Evolutionary conservation across 2,797 vertebrate species (phyloP).

Genomic region (Galago senegalensis): DNA sequence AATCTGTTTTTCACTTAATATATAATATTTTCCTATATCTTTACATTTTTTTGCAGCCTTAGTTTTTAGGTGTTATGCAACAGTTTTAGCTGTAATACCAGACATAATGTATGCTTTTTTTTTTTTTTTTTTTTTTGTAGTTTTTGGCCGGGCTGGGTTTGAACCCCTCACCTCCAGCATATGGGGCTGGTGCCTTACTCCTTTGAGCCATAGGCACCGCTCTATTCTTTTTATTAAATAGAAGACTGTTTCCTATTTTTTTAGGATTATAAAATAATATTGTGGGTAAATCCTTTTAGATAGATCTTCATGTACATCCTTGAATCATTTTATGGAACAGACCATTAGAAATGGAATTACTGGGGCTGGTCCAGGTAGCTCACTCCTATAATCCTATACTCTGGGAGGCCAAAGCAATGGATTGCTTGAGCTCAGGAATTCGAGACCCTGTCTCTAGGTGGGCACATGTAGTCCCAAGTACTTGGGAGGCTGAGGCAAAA

Average conservation of each 20-base stretch:
- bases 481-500: too few relatives aligned
- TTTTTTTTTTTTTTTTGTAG: too few relatives aligned
- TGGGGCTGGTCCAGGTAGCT: too few relatives aligned
- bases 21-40: neutral
- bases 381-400: too few relatives aligned
- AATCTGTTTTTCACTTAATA: slow-evolving; percentile 44
- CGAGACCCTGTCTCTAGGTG: too few relatives aligned
- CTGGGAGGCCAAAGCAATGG: too few relatives aligned
- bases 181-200: too few relatives aligned
- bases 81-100: neutral
- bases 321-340: slow-evolving; percentile 10
- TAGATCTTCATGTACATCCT: neutral
- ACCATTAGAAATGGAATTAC: neutral
- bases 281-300: slow-evolving; percentile 16
- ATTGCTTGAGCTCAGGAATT: too few relatives aligned
- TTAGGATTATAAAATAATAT: neutral
- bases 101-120: neutral
- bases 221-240: neutral
- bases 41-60: slow-evolving; percentile 36
- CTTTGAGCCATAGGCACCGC: too few relatives aligned
- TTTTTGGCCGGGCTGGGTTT: too few relatives aligned
- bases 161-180: too few relatives aligned
- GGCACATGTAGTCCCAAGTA: too few relatives aligned
- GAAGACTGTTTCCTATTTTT: slow-evolving; percentile 21
- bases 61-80: neutral